Evolutionary conservation across 2,797 vertebrate genomes (phyloP).

Genomic region (Typhlichthys eigenmanni): DNA sequence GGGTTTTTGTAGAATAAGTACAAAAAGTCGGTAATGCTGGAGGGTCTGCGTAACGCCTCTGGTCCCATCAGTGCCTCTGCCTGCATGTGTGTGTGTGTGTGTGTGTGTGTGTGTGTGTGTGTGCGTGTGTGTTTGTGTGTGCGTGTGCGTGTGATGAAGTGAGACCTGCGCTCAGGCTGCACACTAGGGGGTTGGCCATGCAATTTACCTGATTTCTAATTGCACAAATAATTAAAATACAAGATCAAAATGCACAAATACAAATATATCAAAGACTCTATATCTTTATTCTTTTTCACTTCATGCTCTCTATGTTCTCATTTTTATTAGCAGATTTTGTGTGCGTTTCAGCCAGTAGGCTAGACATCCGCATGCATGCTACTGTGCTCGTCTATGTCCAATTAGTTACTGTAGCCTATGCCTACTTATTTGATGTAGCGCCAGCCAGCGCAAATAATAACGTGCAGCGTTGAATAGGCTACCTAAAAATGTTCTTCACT

Average conservation of each 20-base stretch:
- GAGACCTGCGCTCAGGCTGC: neutral
- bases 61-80: neutral
- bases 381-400: no score
- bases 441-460: no score
- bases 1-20: neutral
- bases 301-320: no score
- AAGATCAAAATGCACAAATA: neutral
- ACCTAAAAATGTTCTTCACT: no score
- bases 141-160: neutral
- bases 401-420: no score
- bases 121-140: neutral
- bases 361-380: no score
- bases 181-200: neutral
- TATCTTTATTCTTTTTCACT: no score
- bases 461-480: no score
- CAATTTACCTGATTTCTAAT: neutral
- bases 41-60: neutral
- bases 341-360: no score
- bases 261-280: neutral
- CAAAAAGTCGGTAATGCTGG: neutral
- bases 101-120: slow-evolving; percentile 1
- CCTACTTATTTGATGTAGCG: no score
- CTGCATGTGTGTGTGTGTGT: neutral
- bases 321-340: no score
- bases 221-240: no score